Percentiles rank a stretch among this genome's conserved stretches.
These are phyloP conservation scores for Agonum fuliginosum DNA, from an alignment of 2,888 invertebrate species.

Conservation along the genomic window DNA sequence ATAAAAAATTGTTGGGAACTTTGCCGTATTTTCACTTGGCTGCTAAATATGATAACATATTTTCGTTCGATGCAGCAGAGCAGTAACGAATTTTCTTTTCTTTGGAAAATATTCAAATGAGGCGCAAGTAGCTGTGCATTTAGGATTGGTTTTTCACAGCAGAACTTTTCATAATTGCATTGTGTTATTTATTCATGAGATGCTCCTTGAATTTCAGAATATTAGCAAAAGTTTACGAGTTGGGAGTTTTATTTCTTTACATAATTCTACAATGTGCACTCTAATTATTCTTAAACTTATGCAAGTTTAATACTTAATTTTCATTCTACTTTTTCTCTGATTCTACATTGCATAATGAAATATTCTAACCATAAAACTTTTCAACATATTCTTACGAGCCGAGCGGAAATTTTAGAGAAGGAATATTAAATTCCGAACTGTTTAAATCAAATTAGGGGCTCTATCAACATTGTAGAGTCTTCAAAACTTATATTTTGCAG, in stretches of 20 bases:
- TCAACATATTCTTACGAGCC: conserved; percentile 41
- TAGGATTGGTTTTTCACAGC: conserved; percentile 56
- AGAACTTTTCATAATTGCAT: conserved; percentile 60
- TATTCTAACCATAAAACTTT: conserved; percentile 30
- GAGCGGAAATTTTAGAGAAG: background rate
- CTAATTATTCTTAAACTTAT: conserved; percentile 59
- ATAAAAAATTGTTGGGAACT: too few species aligned
- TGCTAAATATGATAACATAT: too few species aligned
- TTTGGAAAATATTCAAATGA: conserved; percentile 54
- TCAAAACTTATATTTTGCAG: too few species aligned
- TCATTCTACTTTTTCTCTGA: conserved; percentile 53
- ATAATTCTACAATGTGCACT: conserved; percentile 59
- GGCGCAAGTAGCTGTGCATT: conserved; percentile 51
- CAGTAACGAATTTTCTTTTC: conserved; percentile 6
- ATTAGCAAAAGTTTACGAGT: conserved; percentile 60
- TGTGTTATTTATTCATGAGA: conserved; percentile 60
- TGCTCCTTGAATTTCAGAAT: conserved; percentile 59
- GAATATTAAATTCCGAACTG: conserved; percentile 13
- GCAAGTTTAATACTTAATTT: conserved; percentile 59
- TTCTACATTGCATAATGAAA: conserved; percentile 48
- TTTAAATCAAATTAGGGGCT: conserved; percentile 7
- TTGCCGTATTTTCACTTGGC: too few species aligned
- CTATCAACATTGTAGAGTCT: background rate
- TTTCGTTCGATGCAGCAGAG: background rate
- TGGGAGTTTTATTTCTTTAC: conserved; percentile 52